Evolutionary conservation across 2,888 invertebrate genomes (phyloP), one percentile per base, ranked within the genome.

Genomic region (Dryobotodes eremita): DNA sequence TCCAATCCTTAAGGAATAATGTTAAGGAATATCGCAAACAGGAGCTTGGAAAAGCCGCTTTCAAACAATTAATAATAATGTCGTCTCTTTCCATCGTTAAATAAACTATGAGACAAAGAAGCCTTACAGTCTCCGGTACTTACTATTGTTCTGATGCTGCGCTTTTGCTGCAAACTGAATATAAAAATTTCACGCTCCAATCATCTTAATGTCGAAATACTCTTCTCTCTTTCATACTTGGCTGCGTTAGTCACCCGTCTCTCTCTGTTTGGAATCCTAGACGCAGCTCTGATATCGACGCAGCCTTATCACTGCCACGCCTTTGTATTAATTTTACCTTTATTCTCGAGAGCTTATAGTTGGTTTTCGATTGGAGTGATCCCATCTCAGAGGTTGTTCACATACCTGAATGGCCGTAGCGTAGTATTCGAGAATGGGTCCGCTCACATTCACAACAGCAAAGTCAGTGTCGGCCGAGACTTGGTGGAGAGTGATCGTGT

Each of bases 281-380:
- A 96, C 96, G 93, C 94, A 95, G 95, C 94, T 94, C 92, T 96
- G 96, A 95, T 96, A 96, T 96, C 96, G 96, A 96, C 96, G 96
- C 95, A 94, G 94, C 93, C 95, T 96, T 96, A 96, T 96, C 96
- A 96, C 91, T 93, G 86, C 77, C 71, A 74, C 70, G 71, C 82
- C 89, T 84, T 73, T 88, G 88, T 81, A 79, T 90, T 81, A 94
- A 90, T 93, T 89, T 86, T 91, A 80, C 74, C 92, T 90, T 90
- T 95, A 93, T 92, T 73, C 1, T 13, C n/a, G 59, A 59, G 13
- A 1, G 0, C 0, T 50, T 95, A 95, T 83, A 92, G 95, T 92
- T 88, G 79, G 91, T 86, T 92, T 94, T 95, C 77, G 88, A 82
- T 88, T 93, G 94, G 31, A 83, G 76, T 84, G 66, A 71, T 90